A percentile compares a stretch with the other conserved stretches of the same genome.
Conservation (phyloP, 2,888 invertebrate species). For the Andrena camellia region DNA sequence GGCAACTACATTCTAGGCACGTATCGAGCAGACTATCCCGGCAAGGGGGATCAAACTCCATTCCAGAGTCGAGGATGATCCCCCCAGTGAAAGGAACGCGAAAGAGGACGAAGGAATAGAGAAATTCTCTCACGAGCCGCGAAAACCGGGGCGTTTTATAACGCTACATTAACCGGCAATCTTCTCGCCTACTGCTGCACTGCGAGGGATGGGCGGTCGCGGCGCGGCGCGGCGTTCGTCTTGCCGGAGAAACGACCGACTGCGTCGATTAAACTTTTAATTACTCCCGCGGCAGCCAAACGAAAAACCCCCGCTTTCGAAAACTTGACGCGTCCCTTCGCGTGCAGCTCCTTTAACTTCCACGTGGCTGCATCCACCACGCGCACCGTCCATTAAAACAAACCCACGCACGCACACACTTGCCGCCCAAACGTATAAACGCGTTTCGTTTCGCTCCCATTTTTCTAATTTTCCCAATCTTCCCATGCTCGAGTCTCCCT, state of each 20-base stretch:
- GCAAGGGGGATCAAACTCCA: slow-evolving; percentile 45
- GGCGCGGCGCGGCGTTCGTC: slow-evolving; percentile 31
- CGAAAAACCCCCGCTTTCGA: slow-evolving; percentile 31
- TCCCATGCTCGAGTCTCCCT: neutral
- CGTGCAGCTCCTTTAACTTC: neutral
- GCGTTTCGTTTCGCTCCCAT: neutral
- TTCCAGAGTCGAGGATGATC: slow-evolving; percentile 45
- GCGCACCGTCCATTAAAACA: neutral
- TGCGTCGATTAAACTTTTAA: slow-evolving; percentile 82
- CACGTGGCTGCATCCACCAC: neutral
- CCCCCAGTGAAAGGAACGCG: slow-evolving; percentile 26
- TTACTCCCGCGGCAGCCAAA: slow-evolving; percentile 69
- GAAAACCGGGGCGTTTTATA: slow-evolving; percentile 71
- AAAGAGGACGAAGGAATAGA: neutral
- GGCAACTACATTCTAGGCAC: slow-evolving; percentile 60
- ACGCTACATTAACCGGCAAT: slow-evolving; percentile 80
- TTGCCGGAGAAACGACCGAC: slow-evolving; percentile 49
- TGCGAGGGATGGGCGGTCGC: slow-evolving; percentile 21
- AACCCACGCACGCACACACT: neutral
- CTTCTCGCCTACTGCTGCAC: slow-evolving; percentile 68
- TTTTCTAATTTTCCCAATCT: neutral
- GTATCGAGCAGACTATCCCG: slow-evolving; percentile 54
- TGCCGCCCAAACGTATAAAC: neutral
- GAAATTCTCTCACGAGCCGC: slow-evolving; percentile 64
- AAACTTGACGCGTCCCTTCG: slow-evolving; percentile 21